Percentiles rank a stretch among this genome's conserved stretches.
Evolutionary conservation across 2,113 vertebrate genomes (phyloP).

Genomic region (Alces alces): DNA sequence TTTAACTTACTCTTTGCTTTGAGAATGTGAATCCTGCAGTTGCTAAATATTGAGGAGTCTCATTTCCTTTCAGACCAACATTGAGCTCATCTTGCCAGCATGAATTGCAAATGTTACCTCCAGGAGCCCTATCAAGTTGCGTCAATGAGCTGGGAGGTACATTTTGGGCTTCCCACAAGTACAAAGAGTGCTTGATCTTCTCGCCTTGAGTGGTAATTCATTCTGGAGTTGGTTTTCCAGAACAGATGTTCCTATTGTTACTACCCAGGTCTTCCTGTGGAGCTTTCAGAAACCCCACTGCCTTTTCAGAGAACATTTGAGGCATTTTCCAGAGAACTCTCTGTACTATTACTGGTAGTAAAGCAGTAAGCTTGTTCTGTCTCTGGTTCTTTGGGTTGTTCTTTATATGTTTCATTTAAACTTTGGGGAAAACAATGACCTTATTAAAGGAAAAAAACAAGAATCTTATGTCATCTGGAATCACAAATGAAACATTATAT

Average conservation of each 20-base stretch:
- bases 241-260: background rate
- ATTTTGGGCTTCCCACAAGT: background rate
- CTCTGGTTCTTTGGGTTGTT: background rate
- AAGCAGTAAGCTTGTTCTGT: background rate
- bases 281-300: background rate
- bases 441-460: background rate
- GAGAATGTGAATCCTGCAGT: background rate
- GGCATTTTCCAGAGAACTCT: background rate
- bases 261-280: background rate
- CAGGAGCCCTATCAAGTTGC: background rate
- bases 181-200: background rate
- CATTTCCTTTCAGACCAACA: background rate
- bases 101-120: background rate
- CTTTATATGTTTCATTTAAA: background rate
- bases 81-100: background rate
- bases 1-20: background rate
- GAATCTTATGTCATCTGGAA: background rate
- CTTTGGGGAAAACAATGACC: background rate
- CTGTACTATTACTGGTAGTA: background rate
- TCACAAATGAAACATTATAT: background rate
- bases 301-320: background rate
- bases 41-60: background rate
- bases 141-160: background rate
- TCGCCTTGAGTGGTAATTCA: background rate
- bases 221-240: background rate